Percentiles rank a stretch among this genome's conserved stretches.
These are phyloP conservation scores for Hystrix brachyura DNA, from an alignment of 2,113 vertebrate species.

Conservation along the genomic window DNA sequence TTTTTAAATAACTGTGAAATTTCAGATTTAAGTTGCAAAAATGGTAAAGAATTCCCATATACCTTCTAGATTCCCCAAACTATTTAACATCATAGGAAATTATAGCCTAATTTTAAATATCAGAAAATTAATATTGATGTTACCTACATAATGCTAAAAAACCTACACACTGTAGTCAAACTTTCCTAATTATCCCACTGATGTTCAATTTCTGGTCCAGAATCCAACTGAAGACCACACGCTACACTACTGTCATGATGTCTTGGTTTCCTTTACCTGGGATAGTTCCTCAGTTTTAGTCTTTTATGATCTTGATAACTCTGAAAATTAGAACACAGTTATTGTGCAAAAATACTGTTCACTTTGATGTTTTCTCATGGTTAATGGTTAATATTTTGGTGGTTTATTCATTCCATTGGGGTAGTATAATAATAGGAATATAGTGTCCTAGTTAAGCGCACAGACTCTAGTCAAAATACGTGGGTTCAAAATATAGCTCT, in stretches of 20 bases:
- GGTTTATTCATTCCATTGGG: neutral
- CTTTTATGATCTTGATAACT: conserved; percentile 1
- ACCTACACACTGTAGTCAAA: neutral
- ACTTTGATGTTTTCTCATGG: neutral
- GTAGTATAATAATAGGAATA: neutral
- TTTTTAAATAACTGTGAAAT: conserved; percentile 38
- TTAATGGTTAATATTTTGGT: conserved; percentile 22
- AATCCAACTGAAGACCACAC: neutral
- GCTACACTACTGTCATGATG: neutral
- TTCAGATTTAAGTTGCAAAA: neutral
- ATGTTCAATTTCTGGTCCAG: neutral
- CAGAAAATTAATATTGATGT: conserved; percentile 3
- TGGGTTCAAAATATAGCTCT: neutral
- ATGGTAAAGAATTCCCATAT: neutral
- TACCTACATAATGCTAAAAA: neutral
- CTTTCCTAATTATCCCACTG: neutral
- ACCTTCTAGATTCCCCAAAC: neutral
- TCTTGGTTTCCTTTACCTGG: neutral
- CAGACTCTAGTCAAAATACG: neutral
- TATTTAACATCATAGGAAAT: neutral
- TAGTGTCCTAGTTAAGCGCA: neutral
- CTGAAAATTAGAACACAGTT: neutral
- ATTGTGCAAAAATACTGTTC: neutral
- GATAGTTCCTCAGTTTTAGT: neutral
- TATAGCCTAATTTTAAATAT: conserved; percentile 6